These are phyloP conservation scores for Penaeus japonicus DNA, from an alignment of 1,140 invertebrate species.

Conservation along the genomic window DNA sequence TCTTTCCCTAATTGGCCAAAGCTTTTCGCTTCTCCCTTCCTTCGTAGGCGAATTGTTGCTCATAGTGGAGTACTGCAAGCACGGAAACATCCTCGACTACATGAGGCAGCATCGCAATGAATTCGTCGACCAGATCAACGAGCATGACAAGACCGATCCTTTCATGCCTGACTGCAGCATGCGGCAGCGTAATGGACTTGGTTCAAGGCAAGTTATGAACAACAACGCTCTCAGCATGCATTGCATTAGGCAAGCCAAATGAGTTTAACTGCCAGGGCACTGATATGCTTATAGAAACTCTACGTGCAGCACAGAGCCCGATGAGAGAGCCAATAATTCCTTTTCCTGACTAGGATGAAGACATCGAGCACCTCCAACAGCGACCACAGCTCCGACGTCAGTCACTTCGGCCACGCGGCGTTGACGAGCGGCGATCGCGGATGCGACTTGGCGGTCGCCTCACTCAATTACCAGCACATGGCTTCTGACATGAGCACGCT, in stretches of 20 bases:
- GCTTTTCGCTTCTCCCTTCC: not conserved
- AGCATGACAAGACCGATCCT: conserved; percentile 42
- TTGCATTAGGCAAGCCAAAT: too few species aligned
- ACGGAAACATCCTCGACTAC: conserved; percentile 89
- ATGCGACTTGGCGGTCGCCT: not conserved
- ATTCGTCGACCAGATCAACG: conserved; percentile 80
- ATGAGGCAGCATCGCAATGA: conserved; percentile 77
- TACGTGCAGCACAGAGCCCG: not conserved
- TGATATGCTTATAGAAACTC: too few species aligned
- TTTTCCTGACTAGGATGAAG: not conserved
- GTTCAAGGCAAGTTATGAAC: conserved; percentile 7
- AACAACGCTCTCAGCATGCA: too few species aligned
- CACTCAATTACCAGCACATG: not conserved
- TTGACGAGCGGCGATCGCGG: not conserved
- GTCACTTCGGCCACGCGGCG: not conserved
- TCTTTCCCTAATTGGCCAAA: not conserved
- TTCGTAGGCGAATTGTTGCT: conserved; percentile 56
- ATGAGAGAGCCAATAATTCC: not conserved
- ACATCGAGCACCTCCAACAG: not conserved
- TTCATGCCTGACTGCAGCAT: conserved; percentile 1
- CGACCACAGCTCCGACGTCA: not conserved
- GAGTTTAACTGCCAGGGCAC: too few species aligned
- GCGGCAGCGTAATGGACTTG: conserved; percentile 7
- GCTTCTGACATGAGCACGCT: conserved; percentile 37
- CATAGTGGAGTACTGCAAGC: conserved; percentile 92